phyloP scores from a whole-genome alignment of 2,113 vertebrate species.

The Hystrix cristata region DNA sequence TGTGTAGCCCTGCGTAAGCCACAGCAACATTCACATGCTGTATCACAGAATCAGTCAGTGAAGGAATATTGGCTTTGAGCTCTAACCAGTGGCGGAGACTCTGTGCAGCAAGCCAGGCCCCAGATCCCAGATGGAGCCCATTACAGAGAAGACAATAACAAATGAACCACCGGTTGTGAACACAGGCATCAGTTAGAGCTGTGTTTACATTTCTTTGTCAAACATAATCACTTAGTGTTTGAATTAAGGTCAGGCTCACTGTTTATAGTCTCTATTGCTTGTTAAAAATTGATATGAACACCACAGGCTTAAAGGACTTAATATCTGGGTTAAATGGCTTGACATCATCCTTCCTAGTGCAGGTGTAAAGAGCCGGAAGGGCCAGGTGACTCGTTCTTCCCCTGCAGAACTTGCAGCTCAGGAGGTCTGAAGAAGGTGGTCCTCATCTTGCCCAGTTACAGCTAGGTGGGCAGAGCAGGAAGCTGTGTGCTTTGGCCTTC shows the following conservation, averaged over 20 bases:
- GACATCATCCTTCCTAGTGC: neutral
- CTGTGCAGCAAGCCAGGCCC: neutral
- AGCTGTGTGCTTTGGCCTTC: neutral
- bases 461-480: neutral
- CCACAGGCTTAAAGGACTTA: neutral
- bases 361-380: neutral
- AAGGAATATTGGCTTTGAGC: neutral
- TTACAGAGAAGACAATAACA: slow-evolving; percentile 10
- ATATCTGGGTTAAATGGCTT: neutral
- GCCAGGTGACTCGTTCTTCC: neutral
- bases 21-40: neutral
- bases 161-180: slow-evolving; percentile 38
- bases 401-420: neutral
- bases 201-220: slow-evolving; percentile 76
- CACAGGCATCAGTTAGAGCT: slow-evolving; percentile 56
- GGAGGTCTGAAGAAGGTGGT: neutral
- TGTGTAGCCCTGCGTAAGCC: neutral
- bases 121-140: slow-evolving; percentile 13
- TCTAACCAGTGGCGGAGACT: neutral
- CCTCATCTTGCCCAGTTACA: neutral
- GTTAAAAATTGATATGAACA: slow-evolving; percentile 57
- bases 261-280: slow-evolving; percentile 43
- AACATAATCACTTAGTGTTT: slow-evolving; percentile 70
- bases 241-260: slow-evolving; percentile 64
- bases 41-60: neutral